Evolutionary conservation across 2,113 vertebrate species (phyloP).

Genomic region (Catharus fuscescens): DNA sequence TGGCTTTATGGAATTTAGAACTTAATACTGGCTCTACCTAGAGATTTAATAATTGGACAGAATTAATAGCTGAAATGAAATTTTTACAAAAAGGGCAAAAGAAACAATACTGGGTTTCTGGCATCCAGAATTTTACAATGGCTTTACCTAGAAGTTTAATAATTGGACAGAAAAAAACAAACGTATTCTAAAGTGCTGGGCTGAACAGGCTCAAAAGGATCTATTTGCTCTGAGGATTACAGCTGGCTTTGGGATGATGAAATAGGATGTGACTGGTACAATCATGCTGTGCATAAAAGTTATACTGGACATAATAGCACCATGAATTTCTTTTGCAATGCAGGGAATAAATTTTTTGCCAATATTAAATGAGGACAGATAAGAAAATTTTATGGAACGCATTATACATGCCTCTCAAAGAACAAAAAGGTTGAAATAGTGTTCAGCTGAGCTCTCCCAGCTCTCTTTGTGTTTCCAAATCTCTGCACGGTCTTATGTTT

Average conservation of each 20-base stretch:
- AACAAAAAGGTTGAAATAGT: slow-evolving; percentile 17
- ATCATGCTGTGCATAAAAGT: slow-evolving; percentile 14
- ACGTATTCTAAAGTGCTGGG: neutral
- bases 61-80: neutral
- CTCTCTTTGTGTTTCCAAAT: neutral
- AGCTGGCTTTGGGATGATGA: neutral
- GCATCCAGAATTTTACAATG: neutral
- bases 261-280: slow-evolving; percentile 26
- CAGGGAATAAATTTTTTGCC: neutral
- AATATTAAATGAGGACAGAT: slow-evolving; percentile 36
- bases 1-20: neutral
- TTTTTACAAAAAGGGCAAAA: neutral
- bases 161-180: neutral
- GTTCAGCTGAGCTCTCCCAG: neutral
- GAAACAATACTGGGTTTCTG: neutral
- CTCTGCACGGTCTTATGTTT: slow-evolving; percentile 23
- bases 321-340: slow-evolving; percentile 21
- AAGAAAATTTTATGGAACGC: slow-evolving; percentile 6
- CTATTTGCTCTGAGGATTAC: slow-evolving; percentile 2
- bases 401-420: slow-evolving; percentile 18
- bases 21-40: neutral
- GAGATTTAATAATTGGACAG: slow-evolving; percentile 16
- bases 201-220: neutral
- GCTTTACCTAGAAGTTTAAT: neutral
- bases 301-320: neutral